phyloP scores from a whole-genome alignment of 2,888 invertebrate genomes.

The Anticlea derivata region DNA sequence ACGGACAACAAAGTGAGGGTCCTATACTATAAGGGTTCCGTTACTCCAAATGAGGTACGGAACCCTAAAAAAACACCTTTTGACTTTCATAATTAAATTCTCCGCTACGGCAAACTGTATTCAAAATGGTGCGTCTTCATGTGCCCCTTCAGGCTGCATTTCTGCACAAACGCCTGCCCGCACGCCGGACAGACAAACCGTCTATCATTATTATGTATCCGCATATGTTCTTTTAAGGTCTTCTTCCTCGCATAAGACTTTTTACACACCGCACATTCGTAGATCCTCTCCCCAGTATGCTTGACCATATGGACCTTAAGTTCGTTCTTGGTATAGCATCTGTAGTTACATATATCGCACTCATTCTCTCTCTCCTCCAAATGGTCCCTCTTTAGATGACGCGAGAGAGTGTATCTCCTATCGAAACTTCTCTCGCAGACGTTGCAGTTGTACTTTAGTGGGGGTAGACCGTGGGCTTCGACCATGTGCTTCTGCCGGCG shows the following conservation, averaged over 20 bases:
- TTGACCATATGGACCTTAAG: slow-evolving; percentile 64
- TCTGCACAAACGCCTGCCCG: slow-evolving; percentile 54
- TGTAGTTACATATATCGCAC: slow-evolving; percentile 10
- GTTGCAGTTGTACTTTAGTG: slow-evolving; percentile 63
- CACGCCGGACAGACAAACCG: slow-evolving; percentile 44
- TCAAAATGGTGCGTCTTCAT: slow-evolving; percentile 23
- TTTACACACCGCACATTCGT: slow-evolving; percentile 59
- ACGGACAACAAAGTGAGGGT: too few species aligned
- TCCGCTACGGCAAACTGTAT: slow-evolving; percentile 9
- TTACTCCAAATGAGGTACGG: too few species aligned
- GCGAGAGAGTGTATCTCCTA: slow-evolving; percentile 54
- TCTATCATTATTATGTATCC: slow-evolving; percentile 50
- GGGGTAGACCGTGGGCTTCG: slow-evolving; percentile 56
- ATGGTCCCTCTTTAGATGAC: slow-evolving; percentile 67
- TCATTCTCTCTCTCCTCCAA: slow-evolving; percentile 33
- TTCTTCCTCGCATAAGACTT: slow-evolving; percentile 49
- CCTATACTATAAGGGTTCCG: too few species aligned
- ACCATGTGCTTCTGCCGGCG: slow-evolving; percentile 66
- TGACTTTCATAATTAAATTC: too few species aligned
- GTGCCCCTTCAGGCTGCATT: slow-evolving; percentile 39
- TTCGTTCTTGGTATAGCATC: slow-evolving; percentile 40
- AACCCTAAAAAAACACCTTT: too few species aligned
- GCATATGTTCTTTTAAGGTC: slow-evolving; percentile 48
- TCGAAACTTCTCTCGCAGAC: slow-evolving; percentile 56
- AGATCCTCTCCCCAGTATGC: slow-evolving; percentile 57